A percentile compares a stretch with the other conserved stretches of the same genome.
These are phyloP conservation scores for Anguilla pacifica DNA, from an alignment of 2,797 vertebrate genomes.

Conservation along the genomic window DNA sequence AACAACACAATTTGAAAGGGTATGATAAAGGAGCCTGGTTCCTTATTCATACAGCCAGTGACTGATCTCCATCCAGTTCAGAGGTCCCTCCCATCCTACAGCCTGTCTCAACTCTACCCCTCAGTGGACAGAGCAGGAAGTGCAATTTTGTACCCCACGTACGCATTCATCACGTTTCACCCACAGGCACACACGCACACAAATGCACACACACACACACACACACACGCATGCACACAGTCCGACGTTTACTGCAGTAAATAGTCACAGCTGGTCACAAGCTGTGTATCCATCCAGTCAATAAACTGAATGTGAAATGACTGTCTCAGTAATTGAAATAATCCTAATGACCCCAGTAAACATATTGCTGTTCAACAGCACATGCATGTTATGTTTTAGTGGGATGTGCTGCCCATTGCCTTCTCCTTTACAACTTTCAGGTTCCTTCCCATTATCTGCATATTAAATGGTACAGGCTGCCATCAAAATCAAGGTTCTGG, in stretches of 20 bases:
- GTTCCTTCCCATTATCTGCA: background rate
- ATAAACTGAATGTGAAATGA: slow-evolving; percentile 11
- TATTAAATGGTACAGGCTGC: background rate
- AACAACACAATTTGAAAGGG: background rate
- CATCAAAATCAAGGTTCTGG: background rate
- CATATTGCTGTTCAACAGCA: background rate
- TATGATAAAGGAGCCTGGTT: background rate
- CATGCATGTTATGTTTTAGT: background rate
- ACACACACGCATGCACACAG: slow-evolving; percentile 15
- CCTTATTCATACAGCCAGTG: background rate
- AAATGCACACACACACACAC: slow-evolving; percentile 5
- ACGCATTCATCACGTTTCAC: background rate
- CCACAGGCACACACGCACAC: background rate
- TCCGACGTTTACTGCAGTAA: slow-evolving; percentile 14
- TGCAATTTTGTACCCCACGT: background rate
- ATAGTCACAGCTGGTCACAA: slow-evolving; percentile 2
- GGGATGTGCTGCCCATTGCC: background rate
- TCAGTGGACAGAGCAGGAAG: slow-evolving; percentile 20
- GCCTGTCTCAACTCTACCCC: slow-evolving; percentile 13
- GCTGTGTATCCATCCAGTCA: background rate
- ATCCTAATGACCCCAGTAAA: background rate
- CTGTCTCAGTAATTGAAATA: background rate
- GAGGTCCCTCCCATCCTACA: background rate
- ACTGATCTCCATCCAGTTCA: background rate
- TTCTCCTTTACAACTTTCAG: background rate